These are phyloP conservation scores for Columba guinea DNA, from an alignment of 2,797 vertebrate species.

Conservation along the genomic window DNA sequence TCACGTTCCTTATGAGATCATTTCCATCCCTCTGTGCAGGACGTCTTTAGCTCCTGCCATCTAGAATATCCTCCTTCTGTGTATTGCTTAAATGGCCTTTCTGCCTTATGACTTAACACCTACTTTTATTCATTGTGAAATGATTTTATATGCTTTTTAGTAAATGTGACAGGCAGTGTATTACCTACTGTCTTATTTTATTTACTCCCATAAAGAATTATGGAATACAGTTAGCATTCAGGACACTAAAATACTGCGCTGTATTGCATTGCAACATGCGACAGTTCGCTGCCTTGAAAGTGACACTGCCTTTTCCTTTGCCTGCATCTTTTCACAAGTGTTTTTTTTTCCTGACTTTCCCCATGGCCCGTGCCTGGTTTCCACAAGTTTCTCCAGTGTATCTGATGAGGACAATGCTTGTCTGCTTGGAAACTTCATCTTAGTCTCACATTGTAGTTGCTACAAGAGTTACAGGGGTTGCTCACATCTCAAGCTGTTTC, in stretches of 20 bases:
- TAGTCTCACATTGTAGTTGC: not conserved
- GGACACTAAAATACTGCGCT: not conserved
- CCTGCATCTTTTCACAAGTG: not conserved
- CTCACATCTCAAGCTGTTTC: not conserved
- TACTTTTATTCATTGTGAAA: conserved; percentile 34
- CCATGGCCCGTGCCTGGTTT: not conserved
- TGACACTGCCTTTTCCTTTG: not conserved
- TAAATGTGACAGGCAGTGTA: conserved; percentile 19
- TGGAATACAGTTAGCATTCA: not conserved
- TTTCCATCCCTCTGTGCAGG: not conserved
- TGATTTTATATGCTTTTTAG: conserved; percentile 24
- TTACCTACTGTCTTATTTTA: not conserved
- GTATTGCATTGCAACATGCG: not conserved
- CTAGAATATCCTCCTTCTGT: not conserved
- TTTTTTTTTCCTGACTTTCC: not conserved
- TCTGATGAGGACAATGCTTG: not conserved
- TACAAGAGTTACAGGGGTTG: not conserved
- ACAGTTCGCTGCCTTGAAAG: not conserved
- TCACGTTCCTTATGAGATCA: not conserved
- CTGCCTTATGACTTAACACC: conserved; percentile 10
- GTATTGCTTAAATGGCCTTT: not conserved
- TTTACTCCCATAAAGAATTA: conserved; percentile 38
- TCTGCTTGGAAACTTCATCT: not conserved
- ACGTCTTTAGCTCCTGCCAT: not conserved
- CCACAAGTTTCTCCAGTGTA: not conserved